Conservation (phyloP, 1,140 invertebrate genomes). For the Hycleus cichorii region DNA sequence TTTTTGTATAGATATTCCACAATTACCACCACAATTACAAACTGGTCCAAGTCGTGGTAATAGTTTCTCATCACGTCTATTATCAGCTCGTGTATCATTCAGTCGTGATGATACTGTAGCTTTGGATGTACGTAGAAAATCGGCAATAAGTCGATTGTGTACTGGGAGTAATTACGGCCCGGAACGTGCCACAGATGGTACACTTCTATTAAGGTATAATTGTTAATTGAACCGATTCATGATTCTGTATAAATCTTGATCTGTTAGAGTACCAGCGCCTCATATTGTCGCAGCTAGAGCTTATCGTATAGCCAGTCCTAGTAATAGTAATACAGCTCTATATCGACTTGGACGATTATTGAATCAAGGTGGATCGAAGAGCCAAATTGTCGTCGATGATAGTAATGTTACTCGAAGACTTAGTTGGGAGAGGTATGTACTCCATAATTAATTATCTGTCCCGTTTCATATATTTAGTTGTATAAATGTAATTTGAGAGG, state of each 20-base stretch:
- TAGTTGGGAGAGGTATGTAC: constrained; percentile 67
- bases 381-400: constrained; percentile 39
- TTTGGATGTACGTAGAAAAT: constrained; percentile 49
- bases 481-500: neutral
- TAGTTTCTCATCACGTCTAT: constrained; percentile 27
- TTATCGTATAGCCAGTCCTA: constrained; percentile 44
- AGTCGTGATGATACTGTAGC: constrained; percentile 44
- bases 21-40: neutral
- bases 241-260: neutral
- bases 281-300: constrained; percentile 48
- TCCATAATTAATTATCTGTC: no score
- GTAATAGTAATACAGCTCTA: constrained; percentile 49
- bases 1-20: neutral
- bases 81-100: constrained; percentile 45
- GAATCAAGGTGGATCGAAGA: constrained; percentile 49
- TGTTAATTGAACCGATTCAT: neutral
- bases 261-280: constrained; percentile 51
- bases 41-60: neutral
- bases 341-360: constrained; percentile 60
- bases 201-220: constrained; percentile 41
- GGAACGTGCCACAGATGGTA: constrained; percentile 38
- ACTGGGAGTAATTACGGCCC: constrained; percentile 31
- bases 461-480: neutral
- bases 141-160: constrained; percentile 50
- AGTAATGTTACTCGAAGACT: constrained; percentile 55